Conservation (phyloP, 2,797 vertebrate species). For the Acomys russatus region DNA sequence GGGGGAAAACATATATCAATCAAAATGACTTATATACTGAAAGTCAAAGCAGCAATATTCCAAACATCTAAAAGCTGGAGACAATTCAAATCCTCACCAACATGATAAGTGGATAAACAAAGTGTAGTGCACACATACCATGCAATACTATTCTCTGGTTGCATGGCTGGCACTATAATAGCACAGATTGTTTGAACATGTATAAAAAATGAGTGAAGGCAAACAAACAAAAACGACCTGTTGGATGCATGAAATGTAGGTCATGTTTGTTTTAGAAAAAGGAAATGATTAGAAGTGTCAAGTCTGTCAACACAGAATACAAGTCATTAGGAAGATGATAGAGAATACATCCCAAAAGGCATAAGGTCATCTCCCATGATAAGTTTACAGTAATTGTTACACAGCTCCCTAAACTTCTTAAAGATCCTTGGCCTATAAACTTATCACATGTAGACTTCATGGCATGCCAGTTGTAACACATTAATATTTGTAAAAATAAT, state of each 20-base stretch:
- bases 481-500: neutral
- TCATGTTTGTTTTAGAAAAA: conserved; percentile 9
- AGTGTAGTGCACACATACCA: too few species aligned
- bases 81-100: neutral
- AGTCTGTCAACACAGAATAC: neutral
- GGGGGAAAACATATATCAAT: neutral
- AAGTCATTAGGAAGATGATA: neutral
- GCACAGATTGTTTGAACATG: neutral
- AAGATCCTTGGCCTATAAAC: neutral
- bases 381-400: neutral
- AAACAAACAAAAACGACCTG: neutral
- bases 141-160: neutral
- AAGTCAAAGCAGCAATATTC: neutral
- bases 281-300: conserved; percentile 2
- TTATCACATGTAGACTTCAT: neutral
- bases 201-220: neutral
- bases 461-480: neutral
- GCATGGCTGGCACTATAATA: neutral
- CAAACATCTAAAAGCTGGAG: neutral
- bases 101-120: neutral
- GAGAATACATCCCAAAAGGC: neutral
- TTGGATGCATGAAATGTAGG: neutral
- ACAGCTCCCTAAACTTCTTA: neutral
- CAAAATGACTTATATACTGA: neutral
- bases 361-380: neutral